Evolutionary conservation across 2,888 invertebrate species (phyloP).

Genomic region (Buathra laborator): DNA sequence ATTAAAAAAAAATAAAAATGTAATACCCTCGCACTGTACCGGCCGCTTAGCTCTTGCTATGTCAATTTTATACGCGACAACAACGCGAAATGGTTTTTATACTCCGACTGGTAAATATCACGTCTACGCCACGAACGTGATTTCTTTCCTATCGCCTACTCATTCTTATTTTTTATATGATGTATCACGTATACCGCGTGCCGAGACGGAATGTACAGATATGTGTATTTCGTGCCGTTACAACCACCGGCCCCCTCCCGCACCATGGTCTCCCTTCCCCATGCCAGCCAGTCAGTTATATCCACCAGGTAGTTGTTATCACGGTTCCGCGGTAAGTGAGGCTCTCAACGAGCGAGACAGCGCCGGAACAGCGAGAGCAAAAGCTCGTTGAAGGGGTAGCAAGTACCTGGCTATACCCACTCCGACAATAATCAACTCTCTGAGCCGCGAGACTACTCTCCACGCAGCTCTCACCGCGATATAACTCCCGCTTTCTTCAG

Average conservation of each 20-base stretch:
- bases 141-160: not conserved
- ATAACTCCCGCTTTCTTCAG: not conserved
- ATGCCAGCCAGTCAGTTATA: constrained; percentile 13
- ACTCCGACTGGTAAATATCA: not conserved
- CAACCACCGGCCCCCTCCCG: not conserved
- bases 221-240: constrained; percentile 18
- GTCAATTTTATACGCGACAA: not conserved
- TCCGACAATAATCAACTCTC: constrained; percentile 50
- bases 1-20: not conserved
- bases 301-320: constrained; percentile 77
- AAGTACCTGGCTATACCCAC: constrained; percentile 29
- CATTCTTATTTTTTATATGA: constrained; percentile 3
- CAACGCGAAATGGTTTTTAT: not conserved
- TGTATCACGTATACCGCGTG: constrained; percentile 8
- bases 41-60: not conserved
- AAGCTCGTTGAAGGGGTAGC: constrained; percentile 29
- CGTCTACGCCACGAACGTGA: not conserved
- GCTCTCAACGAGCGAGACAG: constrained; percentile 76
- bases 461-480: constrained; percentile 12
- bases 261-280: not conserved
- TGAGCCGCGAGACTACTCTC: constrained; percentile 5
- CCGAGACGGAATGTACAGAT: constrained; percentile 59
- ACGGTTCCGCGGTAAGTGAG: constrained; percentile 80
- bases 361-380: constrained; percentile 67
- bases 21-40: not conserved